Conservation (phyloP, 2,888 invertebrate species). For the Marronus borbonicus region DNA sequence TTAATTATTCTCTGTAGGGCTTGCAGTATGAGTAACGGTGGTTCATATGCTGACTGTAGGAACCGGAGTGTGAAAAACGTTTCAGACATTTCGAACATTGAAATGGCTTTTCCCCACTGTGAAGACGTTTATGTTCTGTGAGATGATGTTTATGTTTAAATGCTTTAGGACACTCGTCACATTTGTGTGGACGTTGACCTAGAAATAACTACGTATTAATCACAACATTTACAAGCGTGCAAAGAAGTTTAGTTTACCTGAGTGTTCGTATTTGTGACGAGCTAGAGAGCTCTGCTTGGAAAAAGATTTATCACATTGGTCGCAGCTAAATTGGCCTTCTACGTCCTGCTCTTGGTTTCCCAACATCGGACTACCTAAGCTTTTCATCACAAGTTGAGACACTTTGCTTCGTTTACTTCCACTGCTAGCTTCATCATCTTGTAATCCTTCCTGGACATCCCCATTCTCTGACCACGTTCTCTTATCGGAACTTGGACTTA, state of each 20-base stretch:
- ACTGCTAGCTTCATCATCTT: slow-evolving; percentile 59
- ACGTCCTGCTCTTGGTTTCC: slow-evolving; percentile 74
- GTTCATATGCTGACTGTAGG: slow-evolving; percentile 99
- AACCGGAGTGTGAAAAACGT: slow-evolving; percentile 99
- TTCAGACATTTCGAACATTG: slow-evolving; percentile 99
- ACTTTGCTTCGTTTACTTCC: slow-evolving; percentile 67
- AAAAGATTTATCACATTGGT: slow-evolving; percentile 99
- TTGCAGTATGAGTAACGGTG: slow-evolving; percentile 99
- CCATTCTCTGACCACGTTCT: slow-evolving; percentile 69
- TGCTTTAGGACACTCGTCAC: slow-evolving; percentile 96
- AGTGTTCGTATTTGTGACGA: slow-evolving; percentile 99
- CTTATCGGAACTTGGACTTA: slow-evolving; percentile 80
- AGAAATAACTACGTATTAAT: slow-evolving; percentile 60
- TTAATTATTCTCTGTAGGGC: slow-evolving; percentile 89
- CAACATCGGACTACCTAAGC: slow-evolving; percentile 66
- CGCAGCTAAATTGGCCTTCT: slow-evolving; percentile 91
- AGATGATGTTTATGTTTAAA: slow-evolving; percentile 99
- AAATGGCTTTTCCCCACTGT: slow-evolving; percentile 98
- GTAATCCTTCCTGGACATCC: slow-evolving; percentile 58
- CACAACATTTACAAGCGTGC: slow-evolving; percentile 1
- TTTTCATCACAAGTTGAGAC: slow-evolving; percentile 65
- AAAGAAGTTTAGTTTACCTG: slow-evolving; percentile 80
- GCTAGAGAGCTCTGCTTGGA: slow-evolving; percentile 99
- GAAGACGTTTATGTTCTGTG: slow-evolving; percentile 98
- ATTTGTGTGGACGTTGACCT: slow-evolving; percentile 99